phyloP scores from a whole-genome alignment of 2,797 vertebrate genomes.

The Bucorvus abyssinicus region DNA sequence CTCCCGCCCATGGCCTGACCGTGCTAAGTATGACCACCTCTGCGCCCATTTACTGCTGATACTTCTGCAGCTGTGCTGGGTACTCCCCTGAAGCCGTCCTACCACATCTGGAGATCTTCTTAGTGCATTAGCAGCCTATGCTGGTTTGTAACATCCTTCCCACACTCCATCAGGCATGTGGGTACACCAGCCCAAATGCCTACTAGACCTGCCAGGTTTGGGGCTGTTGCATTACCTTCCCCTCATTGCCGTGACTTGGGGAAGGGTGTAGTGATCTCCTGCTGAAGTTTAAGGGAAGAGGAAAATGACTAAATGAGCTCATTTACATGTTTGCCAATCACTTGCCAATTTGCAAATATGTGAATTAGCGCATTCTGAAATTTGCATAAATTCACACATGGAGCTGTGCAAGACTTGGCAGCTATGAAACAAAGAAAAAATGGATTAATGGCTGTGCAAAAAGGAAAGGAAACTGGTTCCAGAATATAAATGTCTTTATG shows the following conservation, averaged over 20 bases:
- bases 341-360: slow-evolving; percentile 64
- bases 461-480: not conserved
- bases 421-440: slow-evolving; percentile 11
- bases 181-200: not conserved
- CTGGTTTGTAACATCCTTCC: not conserved
- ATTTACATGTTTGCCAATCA: slow-evolving; percentile 59
- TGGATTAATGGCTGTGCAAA: slow-evolving; percentile 31
- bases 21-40: not conserved
- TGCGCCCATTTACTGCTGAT: not conserved
- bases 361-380: slow-evolving; percentile 57
- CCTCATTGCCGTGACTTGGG: not conserved
- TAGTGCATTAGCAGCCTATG: not conserved
- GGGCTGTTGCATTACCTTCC: not conserved
- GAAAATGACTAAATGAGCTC: slow-evolving; percentile 16
- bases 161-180: fast-evolving
- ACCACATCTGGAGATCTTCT: not conserved
- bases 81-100: not conserved
- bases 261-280: not conserved
- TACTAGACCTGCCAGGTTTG: not conserved
- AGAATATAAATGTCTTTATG: slow-evolving; percentile 3
- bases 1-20: not conserved
- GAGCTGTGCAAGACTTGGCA: slow-evolving; percentile 56
- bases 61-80: not conserved
- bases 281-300: not conserved
- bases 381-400: slow-evolving; percentile 64